Conservation (phyloP, 2,888 invertebrate species). For the Hydroisotoma schaefferi region DNA sequence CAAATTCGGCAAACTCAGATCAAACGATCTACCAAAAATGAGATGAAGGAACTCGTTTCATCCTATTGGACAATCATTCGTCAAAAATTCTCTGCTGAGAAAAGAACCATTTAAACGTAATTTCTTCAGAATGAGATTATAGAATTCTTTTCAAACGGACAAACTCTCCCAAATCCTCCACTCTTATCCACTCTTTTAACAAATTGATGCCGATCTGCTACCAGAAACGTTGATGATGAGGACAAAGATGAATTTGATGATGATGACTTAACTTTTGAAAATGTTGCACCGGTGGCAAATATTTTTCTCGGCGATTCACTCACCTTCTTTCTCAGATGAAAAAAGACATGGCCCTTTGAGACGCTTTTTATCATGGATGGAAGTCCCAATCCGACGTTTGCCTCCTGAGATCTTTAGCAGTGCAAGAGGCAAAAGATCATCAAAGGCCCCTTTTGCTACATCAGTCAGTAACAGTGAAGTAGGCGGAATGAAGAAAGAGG, state of each 20-base stretch:
- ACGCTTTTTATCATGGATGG: no score
- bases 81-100: conserved; percentile 2
- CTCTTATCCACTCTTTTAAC: neutral
- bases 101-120: conserved; percentile 8
- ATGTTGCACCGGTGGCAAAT: conserved; percentile 34
- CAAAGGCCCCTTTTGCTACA: neutral
- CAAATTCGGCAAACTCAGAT: conserved; percentile 8
- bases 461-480: no score
- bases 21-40: conserved; percentile 8
- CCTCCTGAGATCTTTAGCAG: neutral
- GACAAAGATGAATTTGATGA: conserved; percentile 2
- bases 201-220: neutral
- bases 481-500: no score
- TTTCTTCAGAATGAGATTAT: conserved; percentile 10
- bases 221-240: conserved; percentile 9
- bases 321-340: conserved; percentile 10
- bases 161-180: neutral
- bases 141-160: conserved; percentile 10
- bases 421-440: no score
- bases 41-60: conserved; percentile 7
- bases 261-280: conserved; percentile 16
- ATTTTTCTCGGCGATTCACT: conserved; percentile 16
- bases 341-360: conserved; percentile 2
- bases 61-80: conserved; percentile 1
- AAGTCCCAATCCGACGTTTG: neutral